phyloP scores from a whole-genome alignment of 2,797 vertebrate genomes.

The Monodelphis domestica region DNA sequence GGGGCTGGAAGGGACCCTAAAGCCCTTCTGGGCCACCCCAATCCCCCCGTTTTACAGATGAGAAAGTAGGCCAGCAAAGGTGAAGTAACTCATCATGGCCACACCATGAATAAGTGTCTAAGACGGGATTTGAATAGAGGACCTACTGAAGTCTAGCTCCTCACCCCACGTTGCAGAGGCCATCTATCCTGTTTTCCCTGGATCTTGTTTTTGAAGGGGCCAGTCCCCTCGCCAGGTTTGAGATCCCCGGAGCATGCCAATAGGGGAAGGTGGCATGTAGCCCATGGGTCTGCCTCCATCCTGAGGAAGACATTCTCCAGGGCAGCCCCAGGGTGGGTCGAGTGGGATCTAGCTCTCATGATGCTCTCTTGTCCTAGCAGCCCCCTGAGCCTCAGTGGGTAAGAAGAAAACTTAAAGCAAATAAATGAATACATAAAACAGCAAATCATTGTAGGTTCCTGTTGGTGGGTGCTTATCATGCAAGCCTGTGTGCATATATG shows the following conservation, averaged over 20 bases:
- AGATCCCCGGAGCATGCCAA: background rate
- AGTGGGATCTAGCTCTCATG: background rate
- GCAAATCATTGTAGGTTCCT: slow-evolving; percentile 67
- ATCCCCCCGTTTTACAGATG: background rate
- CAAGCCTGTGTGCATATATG: slow-evolving; percentile 54
- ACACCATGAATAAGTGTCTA: background rate
- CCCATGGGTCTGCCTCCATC: background rate
- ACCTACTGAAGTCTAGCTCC: background rate
- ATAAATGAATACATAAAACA: slow-evolving; percentile 54
- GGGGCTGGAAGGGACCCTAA: background rate
- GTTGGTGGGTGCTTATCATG: slow-evolving; percentile 64
- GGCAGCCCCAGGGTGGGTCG: background rate
- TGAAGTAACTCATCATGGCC: background rate
- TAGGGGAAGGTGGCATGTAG: background rate
- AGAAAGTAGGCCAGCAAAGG: background rate
- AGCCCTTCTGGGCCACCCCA: background rate
- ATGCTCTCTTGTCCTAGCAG: background rate
- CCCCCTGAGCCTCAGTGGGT: slow-evolving; percentile 43
- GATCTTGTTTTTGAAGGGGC: background rate
- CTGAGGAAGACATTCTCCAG: background rate
- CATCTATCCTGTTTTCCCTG: background rate
- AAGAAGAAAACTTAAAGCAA: slow-evolving; percentile 73
- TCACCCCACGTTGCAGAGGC: background rate
- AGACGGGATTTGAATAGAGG: background rate
- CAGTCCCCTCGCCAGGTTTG: background rate